Base-by-base conservation (phyloP, 2,113 vertebrate species). In the Pyrgilauda ruficollis region DNA sequence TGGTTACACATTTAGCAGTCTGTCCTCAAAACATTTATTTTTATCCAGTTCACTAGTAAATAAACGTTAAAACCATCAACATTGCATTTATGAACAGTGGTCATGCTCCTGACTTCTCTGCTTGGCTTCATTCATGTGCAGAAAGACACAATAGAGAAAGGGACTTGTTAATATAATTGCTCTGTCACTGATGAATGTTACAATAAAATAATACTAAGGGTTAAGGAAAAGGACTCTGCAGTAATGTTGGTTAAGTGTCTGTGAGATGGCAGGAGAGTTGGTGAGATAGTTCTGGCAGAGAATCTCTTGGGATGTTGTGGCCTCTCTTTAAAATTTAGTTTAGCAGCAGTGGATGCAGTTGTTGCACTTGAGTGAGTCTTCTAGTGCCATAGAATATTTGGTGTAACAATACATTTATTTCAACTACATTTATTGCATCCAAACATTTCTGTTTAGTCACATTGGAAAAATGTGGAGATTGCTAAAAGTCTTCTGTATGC, bases 391-490 rank as follows among this genome's bases (percentile, higher is more conserved):
- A 66, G 81, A 69, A 39, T 86, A 74, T 52, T 91, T 90, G 19
- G 39, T 78, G 68, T 93, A 75, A 91, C 47, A 73, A 47, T 59
- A 55, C 14, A 22, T 83, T 87, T 89, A 68, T 92, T 94, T 90
- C 68, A 86, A 35, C 19, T 67, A 56, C n/a, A 56, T 81, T 92
- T 90, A 88, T 77, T 86, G 41, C n/a, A 77, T 72, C 28, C 47
- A 94, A 95, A 70, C n/a, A 43, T 93, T 93, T 89, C 33, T 92
- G 4, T 81, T 86, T 84, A 44, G 61, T 84, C 61, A 67, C 62
- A 49, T 9, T 46, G 79, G 82, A 94, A 96, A 96, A 96, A 90
- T 31, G 35, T 19, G 35, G 69, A 80, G 28, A 91, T 91, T 85
- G 10, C 52, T 92, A 44, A 28, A 56, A 86, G 14, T 87, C 47